Percentiles rank a stretch among this genome's conserved stretches.
Evolutionary conservation across 2,888 invertebrate species (phyloP).

Genomic region (Chorisops tibialis): DNA sequence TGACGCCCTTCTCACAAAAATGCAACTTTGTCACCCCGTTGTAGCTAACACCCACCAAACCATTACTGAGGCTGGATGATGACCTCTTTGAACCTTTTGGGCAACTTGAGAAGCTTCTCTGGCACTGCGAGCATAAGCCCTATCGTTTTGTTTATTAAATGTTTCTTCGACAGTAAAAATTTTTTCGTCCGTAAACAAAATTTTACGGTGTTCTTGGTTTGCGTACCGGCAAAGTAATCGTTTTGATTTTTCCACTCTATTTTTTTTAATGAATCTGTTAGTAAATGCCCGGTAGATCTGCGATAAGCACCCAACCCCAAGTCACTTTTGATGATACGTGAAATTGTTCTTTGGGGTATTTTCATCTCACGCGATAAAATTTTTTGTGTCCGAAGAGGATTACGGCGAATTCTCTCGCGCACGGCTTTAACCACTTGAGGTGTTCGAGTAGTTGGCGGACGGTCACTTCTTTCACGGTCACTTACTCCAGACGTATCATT

Average conservation of each 20-base stretch:
- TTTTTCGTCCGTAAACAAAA: slow-evolving; percentile 35
- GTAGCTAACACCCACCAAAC: not conserved
- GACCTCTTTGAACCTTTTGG: not conserved
- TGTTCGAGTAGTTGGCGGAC: too few species aligned
- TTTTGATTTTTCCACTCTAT: not conserved
- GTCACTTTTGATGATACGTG: too few species aligned
- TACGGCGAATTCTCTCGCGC: too few species aligned
- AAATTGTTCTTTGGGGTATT: too few species aligned
- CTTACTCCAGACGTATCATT: too few species aligned
- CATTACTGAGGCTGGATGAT: not conserved
- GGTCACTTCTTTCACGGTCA: too few species aligned
- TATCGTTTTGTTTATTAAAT: slow-evolving; percentile 34
- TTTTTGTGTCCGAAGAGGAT: too few species aligned
- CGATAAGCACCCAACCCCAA: too few species aligned
- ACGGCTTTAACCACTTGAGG: too few species aligned
- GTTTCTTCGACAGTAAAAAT: slow-evolving; percentile 34
- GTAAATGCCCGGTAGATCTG: not conserved
- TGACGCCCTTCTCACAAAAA: not conserved
- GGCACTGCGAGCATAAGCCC: slow-evolving; percentile 31
- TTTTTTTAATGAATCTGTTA: not conserved
- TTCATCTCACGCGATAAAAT: too few species aligned
- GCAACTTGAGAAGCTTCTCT: too few species aligned
- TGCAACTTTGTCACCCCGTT: not conserved
- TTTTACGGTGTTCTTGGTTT: slow-evolving; percentile 15
- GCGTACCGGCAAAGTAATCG: not conserved